These are phyloP conservation scores for Danionella cerebrum DNA, from an alignment of 2,113 vertebrate species.

Conservation along the genomic window DNA sequence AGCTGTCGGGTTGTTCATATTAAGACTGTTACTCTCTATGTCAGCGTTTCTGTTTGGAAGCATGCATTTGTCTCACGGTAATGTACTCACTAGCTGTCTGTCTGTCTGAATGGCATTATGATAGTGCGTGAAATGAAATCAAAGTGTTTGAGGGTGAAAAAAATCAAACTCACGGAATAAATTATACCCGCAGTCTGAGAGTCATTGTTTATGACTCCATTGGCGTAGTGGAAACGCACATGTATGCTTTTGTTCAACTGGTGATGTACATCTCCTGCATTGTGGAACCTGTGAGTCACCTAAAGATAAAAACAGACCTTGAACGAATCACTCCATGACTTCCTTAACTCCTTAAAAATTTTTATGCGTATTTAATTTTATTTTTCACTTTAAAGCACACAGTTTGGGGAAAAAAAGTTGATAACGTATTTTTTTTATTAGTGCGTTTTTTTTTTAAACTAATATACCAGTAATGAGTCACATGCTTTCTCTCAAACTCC, in stretches of 20 bases:
- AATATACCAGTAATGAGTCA: neutral
- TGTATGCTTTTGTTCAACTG: neutral
- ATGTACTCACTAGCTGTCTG: neutral
- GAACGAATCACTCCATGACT: neutral
- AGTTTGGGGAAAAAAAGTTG: no score
- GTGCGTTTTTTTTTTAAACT: neutral
- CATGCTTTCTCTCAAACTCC: neutral
- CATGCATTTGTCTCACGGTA: neutral
- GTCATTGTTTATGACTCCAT: no score
- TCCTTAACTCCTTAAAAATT: neutral
- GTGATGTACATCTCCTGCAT: neutral
- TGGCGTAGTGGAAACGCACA: no score
- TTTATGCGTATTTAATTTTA: neutral
- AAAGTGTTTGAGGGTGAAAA: neutral
- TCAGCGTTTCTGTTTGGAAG: neutral
- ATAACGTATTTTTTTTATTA: no score
- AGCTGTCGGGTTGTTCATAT: neutral
- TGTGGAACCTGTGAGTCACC: neutral
- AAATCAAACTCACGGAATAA: neutral
- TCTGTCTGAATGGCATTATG: slow-evolving; percentile 9
- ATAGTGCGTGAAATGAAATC: neutral
- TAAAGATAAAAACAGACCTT: neutral
- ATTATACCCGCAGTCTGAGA: neutral
- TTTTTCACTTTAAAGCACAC: neutral
- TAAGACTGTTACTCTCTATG: neutral